A percentile compares a stretch with the other conserved stretches of the same genome.
These are phyloP conservation scores for Hipposideros larvatus DNA, from an alignment of 2,797 vertebrate genomes.

Conservation along the genomic window DNA sequence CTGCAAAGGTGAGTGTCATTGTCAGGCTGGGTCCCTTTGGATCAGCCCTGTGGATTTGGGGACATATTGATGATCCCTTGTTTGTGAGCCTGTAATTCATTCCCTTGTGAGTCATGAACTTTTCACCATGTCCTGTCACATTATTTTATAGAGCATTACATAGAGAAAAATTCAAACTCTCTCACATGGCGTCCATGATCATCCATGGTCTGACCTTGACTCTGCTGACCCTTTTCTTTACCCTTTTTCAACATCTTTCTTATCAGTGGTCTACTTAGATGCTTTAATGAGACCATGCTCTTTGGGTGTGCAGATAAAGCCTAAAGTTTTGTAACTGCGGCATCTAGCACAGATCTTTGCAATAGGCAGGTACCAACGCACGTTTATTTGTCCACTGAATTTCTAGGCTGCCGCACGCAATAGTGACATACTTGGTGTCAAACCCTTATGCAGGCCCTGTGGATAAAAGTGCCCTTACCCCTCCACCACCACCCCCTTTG, in stretches of 20 bases:
- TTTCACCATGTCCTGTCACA: background rate
- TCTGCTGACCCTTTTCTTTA: background rate
- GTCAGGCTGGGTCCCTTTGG: background rate
- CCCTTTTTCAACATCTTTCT: background rate
- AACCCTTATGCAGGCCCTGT: background rate
- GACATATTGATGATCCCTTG: background rate
- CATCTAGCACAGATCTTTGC: background rate
- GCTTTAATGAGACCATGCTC: fast-evolving
- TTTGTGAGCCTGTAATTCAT: background rate
- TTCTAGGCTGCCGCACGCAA: background rate
- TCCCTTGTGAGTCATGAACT: background rate
- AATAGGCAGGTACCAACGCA: fast-evolving
- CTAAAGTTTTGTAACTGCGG: background rate
- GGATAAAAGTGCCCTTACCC: background rate
- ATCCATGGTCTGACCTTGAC: background rate
- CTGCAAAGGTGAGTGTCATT: no score
- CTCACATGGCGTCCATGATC: background rate
- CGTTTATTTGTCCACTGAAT: background rate
- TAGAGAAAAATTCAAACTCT: background rate
- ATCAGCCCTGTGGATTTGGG: background rate
- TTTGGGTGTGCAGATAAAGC: background rate
- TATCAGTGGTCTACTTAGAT: background rate
- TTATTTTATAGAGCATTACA: background rate
- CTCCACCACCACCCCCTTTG: background rate
- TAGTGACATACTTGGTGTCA: background rate